Conservation (phyloP, 2,888 invertebrate species). For the Cheilosia impressa region DNA sequence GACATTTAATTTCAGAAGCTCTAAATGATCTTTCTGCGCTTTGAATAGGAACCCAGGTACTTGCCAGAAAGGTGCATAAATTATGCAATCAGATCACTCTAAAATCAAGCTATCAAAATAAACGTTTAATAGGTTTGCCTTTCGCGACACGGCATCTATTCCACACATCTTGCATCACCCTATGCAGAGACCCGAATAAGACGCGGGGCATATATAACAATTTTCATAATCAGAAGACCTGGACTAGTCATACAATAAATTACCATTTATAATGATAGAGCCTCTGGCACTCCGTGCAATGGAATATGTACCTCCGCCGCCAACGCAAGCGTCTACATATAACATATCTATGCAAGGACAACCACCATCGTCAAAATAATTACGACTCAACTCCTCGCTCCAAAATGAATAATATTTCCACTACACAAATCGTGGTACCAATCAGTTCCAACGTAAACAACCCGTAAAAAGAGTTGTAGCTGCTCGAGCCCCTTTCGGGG, state of each 20-base stretch:
- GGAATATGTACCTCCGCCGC: constrained; percentile 8
- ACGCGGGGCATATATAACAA: background rate
- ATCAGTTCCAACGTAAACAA: constrained; percentile 74
- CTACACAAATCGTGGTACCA: constrained; percentile 66
- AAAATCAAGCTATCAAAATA: too few relatives aligned
- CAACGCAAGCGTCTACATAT: constrained; percentile 27
- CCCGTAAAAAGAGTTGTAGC: constrained; percentile 53
- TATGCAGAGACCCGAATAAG: background rate
- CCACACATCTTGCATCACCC: background rate
- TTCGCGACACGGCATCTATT: too few relatives aligned
- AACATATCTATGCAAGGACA: constrained; percentile 7
- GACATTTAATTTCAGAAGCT: too few relatives aligned
- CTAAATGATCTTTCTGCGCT: too few relatives aligned
- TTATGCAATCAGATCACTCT: too few relatives aligned
- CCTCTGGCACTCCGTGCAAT: constrained; percentile 21
- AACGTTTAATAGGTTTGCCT: too few relatives aligned
- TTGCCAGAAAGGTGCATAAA: too few relatives aligned
- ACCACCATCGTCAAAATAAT: constrained; percentile 16
- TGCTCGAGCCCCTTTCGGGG: constrained; percentile 24
- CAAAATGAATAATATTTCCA: constrained; percentile 20
- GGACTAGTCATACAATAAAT: constrained; percentile 48
- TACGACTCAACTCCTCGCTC: constrained; percentile 27
- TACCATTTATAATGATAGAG: constrained; percentile 40
- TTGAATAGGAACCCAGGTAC: too few relatives aligned
- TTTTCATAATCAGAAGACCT: constrained; percentile 38